A percentile compares a stretch with the other conserved stretches of the same genome.
These are phyloP conservation scores for Notolabrus celidotus DNA, from an alignment of 2,797 vertebrate genomes.

Conservation along the genomic window DNA sequence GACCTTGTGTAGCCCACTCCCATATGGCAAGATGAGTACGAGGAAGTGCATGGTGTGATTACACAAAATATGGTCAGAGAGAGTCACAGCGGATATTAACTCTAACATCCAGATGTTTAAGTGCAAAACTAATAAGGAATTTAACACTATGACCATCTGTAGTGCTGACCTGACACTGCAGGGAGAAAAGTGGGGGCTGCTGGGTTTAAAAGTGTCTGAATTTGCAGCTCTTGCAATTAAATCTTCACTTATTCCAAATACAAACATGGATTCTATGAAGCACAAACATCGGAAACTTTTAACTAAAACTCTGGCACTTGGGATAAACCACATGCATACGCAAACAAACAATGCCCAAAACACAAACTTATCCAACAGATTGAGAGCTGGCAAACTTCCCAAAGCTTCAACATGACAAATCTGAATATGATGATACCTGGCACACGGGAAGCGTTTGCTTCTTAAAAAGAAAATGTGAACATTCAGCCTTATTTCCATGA, in stretches of 20 bases:
- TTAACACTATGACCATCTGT: slow-evolving; percentile 62
- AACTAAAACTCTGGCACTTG: slow-evolving; percentile 52
- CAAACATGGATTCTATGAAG: slow-evolving; percentile 48
- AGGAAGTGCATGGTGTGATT: slow-evolving; percentile 35
- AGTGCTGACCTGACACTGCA: slow-evolving; percentile 51
- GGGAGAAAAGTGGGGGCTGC: background rate
- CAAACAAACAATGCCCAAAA: slow-evolving; percentile 68
- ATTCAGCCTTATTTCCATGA: slow-evolving; percentile 55
- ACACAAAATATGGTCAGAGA: slow-evolving; percentile 53
- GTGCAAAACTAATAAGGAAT: slow-evolving; percentile 30
- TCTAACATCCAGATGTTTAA: slow-evolving; percentile 71
- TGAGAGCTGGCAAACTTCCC: slow-evolving; percentile 64
- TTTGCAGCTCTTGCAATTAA: slow-evolving; percentile 72
- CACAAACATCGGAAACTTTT: slow-evolving; percentile 62
- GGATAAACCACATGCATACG: slow-evolving; percentile 60
- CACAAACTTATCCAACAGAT: slow-evolving; percentile 55
- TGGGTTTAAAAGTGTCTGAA: slow-evolving; percentile 37
- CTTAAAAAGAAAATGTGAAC: slow-evolving; percentile 52
- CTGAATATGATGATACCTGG: slow-evolving; percentile 56
- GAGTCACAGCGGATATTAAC: slow-evolving; percentile 25
- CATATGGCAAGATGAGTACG: slow-evolving; percentile 52
- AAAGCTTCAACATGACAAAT: slow-evolving; percentile 50
- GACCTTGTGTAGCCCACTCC: slow-evolving; percentile 43
- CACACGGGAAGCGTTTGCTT: slow-evolving; percentile 48
- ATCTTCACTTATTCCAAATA: slow-evolving; percentile 54